These are phyloP conservation scores for Bovichtus variegatus DNA, from an alignment of 2,797 vertebrate genomes.

Conservation along the genomic window DNA sequence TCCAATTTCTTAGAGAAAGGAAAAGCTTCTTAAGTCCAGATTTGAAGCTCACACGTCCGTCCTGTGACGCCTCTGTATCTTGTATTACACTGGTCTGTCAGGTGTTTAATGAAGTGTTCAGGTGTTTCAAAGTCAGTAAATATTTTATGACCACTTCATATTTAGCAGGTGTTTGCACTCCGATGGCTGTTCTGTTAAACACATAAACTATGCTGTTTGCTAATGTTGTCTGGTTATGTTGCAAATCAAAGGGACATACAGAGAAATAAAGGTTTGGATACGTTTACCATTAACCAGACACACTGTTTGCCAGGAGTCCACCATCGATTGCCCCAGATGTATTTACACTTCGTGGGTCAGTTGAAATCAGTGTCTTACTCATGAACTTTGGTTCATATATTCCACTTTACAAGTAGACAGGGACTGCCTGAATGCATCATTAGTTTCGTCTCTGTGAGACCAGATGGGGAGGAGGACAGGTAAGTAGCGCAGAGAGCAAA, in stretches of 20 bases:
- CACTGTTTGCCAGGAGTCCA: not conserved
- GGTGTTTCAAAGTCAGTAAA: not conserved
- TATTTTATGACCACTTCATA: not conserved
- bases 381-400: constrained; percentile 19
- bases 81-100: not conserved
- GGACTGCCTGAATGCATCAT: not conserved
- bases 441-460: not conserved
- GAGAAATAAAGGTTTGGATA: not conserved
- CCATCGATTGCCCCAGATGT: not conserved
- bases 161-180: not conserved
- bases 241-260: not conserved
- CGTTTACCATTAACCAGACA: not conserved
- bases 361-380: not conserved
- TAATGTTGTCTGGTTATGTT: not conserved
- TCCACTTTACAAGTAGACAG: not conserved
- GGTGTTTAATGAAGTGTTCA: not conserved
- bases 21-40: not conserved
- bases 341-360: constrained; percentile 4
- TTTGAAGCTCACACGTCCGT: not conserved
- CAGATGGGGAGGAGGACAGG: not conserved
- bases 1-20: too few relatives aligned
- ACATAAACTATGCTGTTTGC: not conserved
- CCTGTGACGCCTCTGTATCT: not conserved
- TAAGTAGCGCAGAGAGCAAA: not conserved
- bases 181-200: not conserved